A percentile compares a stretch with the other conserved stretches of the same genome.
These are phyloP conservation scores for Pheucticus melanocephalus DNA, from an alignment of 2,113 vertebrate genomes.

Conservation along the genomic window DNA sequence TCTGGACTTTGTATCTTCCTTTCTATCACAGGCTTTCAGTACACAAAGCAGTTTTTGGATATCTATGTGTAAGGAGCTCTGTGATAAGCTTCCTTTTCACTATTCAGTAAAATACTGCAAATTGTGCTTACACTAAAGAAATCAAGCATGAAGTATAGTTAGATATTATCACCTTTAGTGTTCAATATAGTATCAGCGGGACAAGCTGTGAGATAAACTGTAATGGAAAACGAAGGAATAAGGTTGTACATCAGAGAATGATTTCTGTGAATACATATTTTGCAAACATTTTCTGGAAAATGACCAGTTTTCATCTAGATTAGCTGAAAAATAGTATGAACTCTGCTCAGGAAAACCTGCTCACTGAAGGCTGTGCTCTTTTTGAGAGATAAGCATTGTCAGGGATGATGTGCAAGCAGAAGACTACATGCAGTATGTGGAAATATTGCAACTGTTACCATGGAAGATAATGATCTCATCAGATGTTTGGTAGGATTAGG, in stretches of 20 bases:
- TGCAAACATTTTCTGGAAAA: not conserved
- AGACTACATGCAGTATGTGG: not conserved
- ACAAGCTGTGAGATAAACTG: not conserved
- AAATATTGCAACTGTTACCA: not conserved
- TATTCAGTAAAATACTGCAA: constrained; percentile 21
- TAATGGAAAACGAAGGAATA: not conserved
- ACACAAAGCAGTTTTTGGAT: constrained; percentile 4
- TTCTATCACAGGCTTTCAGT: not conserved
- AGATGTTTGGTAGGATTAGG: not conserved
- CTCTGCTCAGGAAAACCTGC: not conserved
- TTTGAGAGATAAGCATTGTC: not conserved
- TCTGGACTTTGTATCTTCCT: not conserved
- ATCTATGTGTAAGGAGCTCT: not conserved
- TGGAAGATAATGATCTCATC: not conserved
- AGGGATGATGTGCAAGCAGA: not conserved
- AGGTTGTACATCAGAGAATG: not conserved
- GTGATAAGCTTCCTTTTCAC: constrained; percentile 33
- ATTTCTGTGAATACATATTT: not conserved
- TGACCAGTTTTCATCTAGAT: not conserved
- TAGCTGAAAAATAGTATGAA: not conserved
- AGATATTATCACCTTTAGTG: constrained; percentile 17
- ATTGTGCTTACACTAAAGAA: constrained; percentile 13
- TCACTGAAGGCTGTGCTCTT: not conserved
- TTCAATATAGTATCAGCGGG: not conserved
- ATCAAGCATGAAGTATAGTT: not conserved